Conservation (phyloP, 1,140 invertebrate species). For the Rhopalosiphum padi region DNA sequence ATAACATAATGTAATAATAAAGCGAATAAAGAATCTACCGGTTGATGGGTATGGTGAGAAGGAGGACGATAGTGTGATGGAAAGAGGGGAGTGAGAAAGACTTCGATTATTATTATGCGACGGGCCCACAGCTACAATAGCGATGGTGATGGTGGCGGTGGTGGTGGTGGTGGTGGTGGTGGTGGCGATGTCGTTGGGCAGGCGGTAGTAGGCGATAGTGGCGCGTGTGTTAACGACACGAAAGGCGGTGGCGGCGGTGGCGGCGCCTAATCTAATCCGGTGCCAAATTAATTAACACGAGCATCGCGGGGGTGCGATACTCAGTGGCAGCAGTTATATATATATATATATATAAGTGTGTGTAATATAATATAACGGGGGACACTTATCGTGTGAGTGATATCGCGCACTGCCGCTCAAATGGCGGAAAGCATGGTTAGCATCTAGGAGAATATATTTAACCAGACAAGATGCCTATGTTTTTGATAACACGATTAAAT, state of each 20-base stretch:
- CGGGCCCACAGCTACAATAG: background rate
- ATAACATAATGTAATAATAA: slow-evolving; percentile 25
- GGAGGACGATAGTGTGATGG: background rate
- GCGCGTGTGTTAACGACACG: slow-evolving; percentile 15
- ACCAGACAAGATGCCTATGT: background rate
- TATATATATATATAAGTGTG: background rate
- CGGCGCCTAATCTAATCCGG: slow-evolving; percentile 37
- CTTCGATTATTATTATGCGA: background rate
- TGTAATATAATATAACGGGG: background rate
- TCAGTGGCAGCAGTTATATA: background rate
- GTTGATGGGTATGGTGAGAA: too few species aligned
- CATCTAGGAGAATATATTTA: background rate
- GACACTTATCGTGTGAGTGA: too few species aligned
- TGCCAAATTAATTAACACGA: slow-evolving; percentile 51
- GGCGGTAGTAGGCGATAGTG: background rate
- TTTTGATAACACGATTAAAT: background rate
- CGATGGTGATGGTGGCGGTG: too few species aligned
- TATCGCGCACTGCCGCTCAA: background rate
- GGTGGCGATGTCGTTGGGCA: background rate
- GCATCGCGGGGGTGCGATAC: background rate
- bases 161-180: too few species aligned
- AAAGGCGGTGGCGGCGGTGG: background rate
- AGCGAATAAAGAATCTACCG: slow-evolving; percentile 7
- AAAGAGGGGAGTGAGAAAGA: background rate
- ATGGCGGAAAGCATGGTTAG: background rate